These are phyloP conservation scores for Drosophila arizonae DNA, from an alignment of 1,140 invertebrate genomes.

Conservation along the genomic window DNA sequence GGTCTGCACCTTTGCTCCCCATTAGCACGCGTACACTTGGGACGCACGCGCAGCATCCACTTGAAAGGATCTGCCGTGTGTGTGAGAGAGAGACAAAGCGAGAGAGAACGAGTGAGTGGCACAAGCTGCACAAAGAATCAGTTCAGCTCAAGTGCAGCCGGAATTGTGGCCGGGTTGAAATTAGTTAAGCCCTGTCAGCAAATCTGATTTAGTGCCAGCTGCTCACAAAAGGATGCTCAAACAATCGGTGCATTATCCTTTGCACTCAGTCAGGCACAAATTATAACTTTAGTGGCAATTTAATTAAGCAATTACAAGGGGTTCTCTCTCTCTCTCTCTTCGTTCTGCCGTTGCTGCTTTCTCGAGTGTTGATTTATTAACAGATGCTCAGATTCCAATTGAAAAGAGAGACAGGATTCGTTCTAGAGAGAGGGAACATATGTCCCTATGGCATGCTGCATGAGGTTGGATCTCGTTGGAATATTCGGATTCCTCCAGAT, in stretches of 20 bases:
- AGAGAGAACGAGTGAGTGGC: constrained; percentile 11
- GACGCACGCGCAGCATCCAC: constrained; percentile 67
- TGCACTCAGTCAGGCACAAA: constrained; percentile 42
- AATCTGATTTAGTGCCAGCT: constrained; percentile 77
- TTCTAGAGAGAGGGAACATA: constrained; percentile 1
- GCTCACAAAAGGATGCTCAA: constrained; percentile 21
- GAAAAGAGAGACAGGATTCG: neutral
- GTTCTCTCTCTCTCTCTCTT: constrained; percentile 17
- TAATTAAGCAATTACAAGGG: constrained; percentile 81
- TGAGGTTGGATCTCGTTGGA: neutral
- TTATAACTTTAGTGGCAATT: constrained; percentile 79
- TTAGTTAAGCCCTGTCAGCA: constrained; percentile 79
- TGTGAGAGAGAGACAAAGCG: neutral
- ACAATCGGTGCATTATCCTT: constrained; percentile 29
- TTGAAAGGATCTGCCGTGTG: constrained; percentile 52
- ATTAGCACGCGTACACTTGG: constrained; percentile 75
- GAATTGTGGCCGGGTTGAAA: constrained; percentile 66
- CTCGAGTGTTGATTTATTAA: constrained; percentile 65
- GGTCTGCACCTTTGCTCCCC: constrained; percentile 74
- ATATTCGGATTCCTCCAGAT: neutral
- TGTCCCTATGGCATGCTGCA: neutral
- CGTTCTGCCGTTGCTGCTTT: neutral
- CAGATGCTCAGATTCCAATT: constrained; percentile 19
- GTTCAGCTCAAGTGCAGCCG: constrained; percentile 54
- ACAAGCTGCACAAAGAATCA: constrained; percentile 35